A percentile compares a stretch with the other conserved stretches of the same genome.
These are phyloP conservation scores for Phocoena phocoena DNA, from an alignment of 2,113 vertebrate genomes.

Conservation along the genomic window DNA sequence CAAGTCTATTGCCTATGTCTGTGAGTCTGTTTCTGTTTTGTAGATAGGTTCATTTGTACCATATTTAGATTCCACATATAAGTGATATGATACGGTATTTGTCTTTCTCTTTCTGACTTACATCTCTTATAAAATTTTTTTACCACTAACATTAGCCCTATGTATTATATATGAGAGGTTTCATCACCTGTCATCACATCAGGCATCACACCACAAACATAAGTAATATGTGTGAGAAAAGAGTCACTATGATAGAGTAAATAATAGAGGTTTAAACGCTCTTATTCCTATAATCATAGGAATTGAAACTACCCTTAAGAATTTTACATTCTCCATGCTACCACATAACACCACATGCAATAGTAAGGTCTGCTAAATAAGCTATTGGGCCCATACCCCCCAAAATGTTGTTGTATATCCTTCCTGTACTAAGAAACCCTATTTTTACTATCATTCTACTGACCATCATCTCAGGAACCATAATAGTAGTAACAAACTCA, in stretches of 20 bases:
- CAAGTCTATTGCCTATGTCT: too few relatives aligned
- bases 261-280: background rate
- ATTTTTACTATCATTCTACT: fast-evolving
- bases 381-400: conserved; percentile 79
- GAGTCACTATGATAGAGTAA: conserved; percentile 72
- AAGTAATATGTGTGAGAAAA: conserved; percentile 45
- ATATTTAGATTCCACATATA: too few relatives aligned
- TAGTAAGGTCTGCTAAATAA: conserved; percentile 80
- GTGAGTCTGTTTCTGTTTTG: too few relatives aligned
- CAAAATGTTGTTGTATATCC: conserved; percentile 74
- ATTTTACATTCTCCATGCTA: conserved; percentile 12
- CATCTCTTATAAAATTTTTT: conserved; percentile 30
- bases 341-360: conserved; percentile 74
- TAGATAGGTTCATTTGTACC: too few relatives aligned
- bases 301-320: background rate
- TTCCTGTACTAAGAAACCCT: conserved; percentile 63
- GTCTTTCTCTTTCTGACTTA: too few relatives aligned
- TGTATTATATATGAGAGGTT: background rate
- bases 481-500: background rate
- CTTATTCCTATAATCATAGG: conserved; percentile 70
- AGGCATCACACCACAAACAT: fast-evolving
- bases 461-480: background rate
- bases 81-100: too few relatives aligned
- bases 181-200: fast-evolving
- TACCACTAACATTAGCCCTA: background rate